These are phyloP conservation scores for Nothocercus julius DNA, from an alignment of 2,113 vertebrate genomes.

Conservation along the genomic window DNA sequence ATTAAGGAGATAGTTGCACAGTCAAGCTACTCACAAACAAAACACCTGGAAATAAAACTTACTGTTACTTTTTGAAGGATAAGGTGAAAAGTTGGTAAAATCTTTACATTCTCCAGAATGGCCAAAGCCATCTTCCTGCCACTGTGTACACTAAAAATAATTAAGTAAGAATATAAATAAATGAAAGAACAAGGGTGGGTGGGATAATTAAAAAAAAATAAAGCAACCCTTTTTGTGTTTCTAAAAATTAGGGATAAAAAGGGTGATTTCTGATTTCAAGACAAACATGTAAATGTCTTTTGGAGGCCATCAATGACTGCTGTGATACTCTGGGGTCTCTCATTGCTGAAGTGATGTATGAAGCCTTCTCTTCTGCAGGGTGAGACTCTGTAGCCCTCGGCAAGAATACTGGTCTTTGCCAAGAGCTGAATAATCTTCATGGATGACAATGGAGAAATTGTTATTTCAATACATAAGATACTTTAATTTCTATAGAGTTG, in stretches of 20 bases:
- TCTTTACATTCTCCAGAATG: not conserved
- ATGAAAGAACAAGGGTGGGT: fast-evolving
- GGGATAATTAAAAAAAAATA: no score
- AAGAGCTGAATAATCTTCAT: not conserved
- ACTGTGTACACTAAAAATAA: not conserved
- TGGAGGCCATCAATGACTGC: not conserved
- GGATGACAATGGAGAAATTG: not conserved
- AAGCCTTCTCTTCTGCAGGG: not conserved
- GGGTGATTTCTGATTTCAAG: not conserved
- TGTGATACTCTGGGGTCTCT: not conserved
- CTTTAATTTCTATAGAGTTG: not conserved
- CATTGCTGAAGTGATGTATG: not conserved
- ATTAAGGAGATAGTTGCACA: slow-evolving; percentile 17
- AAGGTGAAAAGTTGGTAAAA: not conserved
- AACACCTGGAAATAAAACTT: not conserved
- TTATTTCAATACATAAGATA: not conserved
- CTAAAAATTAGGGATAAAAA: not conserved
- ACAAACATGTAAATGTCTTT: not conserved
- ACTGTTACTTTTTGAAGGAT: not conserved
- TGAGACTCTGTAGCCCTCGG: not conserved
- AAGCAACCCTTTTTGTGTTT: not conserved
- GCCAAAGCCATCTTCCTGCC: not conserved
- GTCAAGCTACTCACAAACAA: not conserved
- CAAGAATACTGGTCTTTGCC: not conserved
- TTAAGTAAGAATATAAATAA: not conserved